Evolutionary conservation across 2,888 invertebrate genomes (phyloP).

Genomic region (Iselma pallidipennis): DNA sequence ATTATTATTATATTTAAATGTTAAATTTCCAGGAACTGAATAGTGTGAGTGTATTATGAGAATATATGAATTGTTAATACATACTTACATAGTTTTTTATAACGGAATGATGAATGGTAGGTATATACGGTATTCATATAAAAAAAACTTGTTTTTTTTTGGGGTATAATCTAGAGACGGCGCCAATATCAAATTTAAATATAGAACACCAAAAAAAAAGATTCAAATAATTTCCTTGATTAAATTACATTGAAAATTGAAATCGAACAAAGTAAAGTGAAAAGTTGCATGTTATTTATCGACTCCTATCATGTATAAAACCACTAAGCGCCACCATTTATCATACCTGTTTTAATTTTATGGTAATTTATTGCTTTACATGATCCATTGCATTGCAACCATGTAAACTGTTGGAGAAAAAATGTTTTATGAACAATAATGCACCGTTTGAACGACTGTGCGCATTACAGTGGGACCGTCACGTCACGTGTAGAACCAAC

Average conservation of each 20-base stretch:
- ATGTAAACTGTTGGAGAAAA: background rate
- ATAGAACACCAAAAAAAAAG: background rate
- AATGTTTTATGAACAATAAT: background rate
- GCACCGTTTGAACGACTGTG: background rate
- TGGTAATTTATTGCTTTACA: constrained; percentile 21
- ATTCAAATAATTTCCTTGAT: background rate
- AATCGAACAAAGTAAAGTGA: constrained; percentile 8
- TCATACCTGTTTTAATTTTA: constrained; percentile 23
- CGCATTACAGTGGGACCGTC: too few species aligned
- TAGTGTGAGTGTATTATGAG: constrained; percentile 15
- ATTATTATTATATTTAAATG: constrained; percentile 13
- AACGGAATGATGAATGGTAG: constrained; percentile 38
- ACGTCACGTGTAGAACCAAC: too few species aligned
- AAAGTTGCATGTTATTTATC: constrained; percentile 19
- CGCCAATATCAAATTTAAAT: constrained; percentile 24
- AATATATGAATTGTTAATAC: constrained; percentile 39
- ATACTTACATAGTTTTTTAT: constrained; percentile 14
- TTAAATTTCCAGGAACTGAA: constrained; percentile 23
- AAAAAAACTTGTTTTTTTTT: too few species aligned
- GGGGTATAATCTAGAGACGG: constrained; percentile 38
- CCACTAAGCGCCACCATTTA: constrained; percentile 23
- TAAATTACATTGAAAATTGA: too few species aligned
- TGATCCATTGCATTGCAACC: background rate
- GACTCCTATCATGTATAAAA: constrained; percentile 17
- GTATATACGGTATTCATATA: too few species aligned